These are phyloP conservation scores for Oceanodroma tethys DNA, from an alignment of 2,113 vertebrate genomes.

Conservation along the genomic window DNA sequence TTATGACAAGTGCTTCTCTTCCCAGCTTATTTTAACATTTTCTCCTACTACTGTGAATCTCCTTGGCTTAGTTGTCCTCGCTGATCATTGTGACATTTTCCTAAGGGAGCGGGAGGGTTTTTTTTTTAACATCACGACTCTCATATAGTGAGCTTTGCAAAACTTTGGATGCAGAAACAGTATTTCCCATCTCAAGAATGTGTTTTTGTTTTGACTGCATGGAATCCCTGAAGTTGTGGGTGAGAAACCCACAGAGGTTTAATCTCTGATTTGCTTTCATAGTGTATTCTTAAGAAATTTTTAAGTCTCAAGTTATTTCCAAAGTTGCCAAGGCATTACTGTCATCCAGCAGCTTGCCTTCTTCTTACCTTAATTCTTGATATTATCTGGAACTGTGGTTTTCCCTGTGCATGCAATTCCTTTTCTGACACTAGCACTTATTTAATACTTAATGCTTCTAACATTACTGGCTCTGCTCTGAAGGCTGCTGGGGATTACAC, in stretches of 20 bases:
- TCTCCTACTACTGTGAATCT: neutral
- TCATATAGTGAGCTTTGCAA: neutral
- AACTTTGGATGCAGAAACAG: neutral
- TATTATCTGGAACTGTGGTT: neutral
- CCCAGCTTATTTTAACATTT: neutral
- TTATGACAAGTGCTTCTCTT: neutral
- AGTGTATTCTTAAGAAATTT: neutral
- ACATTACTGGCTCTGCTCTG: neutral
- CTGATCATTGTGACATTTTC: neutral
- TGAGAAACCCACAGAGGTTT: neutral
- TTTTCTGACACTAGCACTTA: neutral
- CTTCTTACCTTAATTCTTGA: neutral
- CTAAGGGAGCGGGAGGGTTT: neutral
- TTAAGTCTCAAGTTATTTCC: neutral
- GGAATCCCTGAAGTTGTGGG: neutral
- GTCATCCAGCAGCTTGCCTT: neutral
- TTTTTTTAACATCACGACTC: neutral
- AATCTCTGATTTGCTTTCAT: neutral
- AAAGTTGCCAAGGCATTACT: neutral
- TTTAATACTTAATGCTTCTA: constrained; percentile 1
- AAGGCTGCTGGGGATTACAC: neutral
- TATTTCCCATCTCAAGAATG: neutral
- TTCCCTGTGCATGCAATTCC: neutral
- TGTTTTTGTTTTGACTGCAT: neutral
- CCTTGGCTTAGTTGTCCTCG: neutral